Evolutionary conservation across 2,113 vertebrate species (phyloP), one percentile per base, ranked within the genome.

Genomic region (Zosterops hypoxanthus): DNA sequence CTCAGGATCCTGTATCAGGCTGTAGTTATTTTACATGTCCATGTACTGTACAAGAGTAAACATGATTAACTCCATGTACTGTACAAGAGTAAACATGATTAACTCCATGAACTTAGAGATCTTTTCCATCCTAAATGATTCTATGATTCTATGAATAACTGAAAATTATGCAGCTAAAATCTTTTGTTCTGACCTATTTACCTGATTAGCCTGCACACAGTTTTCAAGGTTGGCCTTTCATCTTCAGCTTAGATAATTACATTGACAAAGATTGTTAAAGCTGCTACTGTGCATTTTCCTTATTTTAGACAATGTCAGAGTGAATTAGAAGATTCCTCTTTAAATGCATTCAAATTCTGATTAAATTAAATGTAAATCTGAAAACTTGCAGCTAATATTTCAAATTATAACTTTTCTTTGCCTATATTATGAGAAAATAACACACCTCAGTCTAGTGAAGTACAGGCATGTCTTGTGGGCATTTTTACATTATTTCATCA

Each of bases 171-270:
- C 72, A 4, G 3, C 61, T 94, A 34, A 91, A 94, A n/a, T 49
- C 34, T 83, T 83, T 29, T 90, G 16, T 88, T 92, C 50, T 92
- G 68, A 81, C 39, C 69, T 87, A 77, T 92, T 76, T 77, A 83
- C 47, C 34, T 88, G 50, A 90, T 78, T 49, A 78, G 47, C 44
- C 56, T 78, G 60, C 34, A 53, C 33, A 52, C 2, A 5, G 2
- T 91, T 86, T 94, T 86, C 52, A 47, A 75, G 64, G 24, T 42
- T 84, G 77, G 31, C 61, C 86, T 92, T 92, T 96, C 56, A 47
- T 47, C 76, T 83, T 90, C 72, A 71, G 28, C 36, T 92, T 88
- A 60, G 52, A 33, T 82, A 78, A 91, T 92, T 84, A 36, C 36
- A 24, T 71, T 75, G 65, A 64, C 65, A 82, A 86, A 95, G 63